Evolutionary conservation across 2,113 vertebrate species (phyloP).

Genomic region (Saimiri boliviensis): DNA sequence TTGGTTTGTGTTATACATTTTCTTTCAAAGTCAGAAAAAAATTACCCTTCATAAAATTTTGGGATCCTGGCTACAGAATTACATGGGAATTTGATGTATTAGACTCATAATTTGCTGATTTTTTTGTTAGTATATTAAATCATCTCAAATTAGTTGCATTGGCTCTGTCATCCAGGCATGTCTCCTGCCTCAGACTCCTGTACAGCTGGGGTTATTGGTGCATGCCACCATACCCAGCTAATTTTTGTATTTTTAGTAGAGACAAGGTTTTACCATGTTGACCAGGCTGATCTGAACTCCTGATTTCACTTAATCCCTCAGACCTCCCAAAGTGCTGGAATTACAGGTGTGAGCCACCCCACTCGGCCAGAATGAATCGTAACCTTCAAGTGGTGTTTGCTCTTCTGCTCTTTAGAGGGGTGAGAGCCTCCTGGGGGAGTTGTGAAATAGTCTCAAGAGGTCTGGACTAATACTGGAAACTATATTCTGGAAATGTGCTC

Average conservation of each 20-base stretch:
- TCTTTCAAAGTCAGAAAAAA: constrained; percentile 9
- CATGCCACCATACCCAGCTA: no score
- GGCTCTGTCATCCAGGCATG: no score
- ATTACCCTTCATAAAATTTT: neutral
- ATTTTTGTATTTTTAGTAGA: no score
- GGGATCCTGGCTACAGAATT: neutral
- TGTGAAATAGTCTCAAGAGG: neutral
- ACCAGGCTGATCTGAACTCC: no score
- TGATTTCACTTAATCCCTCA: no score
- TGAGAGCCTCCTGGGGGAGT: neutral
- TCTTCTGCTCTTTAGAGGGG: neutral
- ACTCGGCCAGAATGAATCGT: neutral
- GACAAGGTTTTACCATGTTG: no score
- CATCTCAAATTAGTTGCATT: neutral
- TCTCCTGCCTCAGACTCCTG: no score
- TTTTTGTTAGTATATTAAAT: neutral
- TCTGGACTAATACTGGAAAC: neutral
- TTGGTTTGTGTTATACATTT: neutral
- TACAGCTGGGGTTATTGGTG: no score
- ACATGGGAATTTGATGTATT: neutral
- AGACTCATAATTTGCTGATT: neutral
- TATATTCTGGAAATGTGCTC: neutral
- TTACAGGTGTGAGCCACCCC: no score
- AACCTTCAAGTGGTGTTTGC: neutral
- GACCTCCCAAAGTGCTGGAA: no score